A percentile compares a stretch with the other conserved stretches of the same genome.
These are phyloP conservation scores for Chrysemys picta DNA, from an alignment of 2,113 vertebrate species.

Conservation along the genomic window DNA sequence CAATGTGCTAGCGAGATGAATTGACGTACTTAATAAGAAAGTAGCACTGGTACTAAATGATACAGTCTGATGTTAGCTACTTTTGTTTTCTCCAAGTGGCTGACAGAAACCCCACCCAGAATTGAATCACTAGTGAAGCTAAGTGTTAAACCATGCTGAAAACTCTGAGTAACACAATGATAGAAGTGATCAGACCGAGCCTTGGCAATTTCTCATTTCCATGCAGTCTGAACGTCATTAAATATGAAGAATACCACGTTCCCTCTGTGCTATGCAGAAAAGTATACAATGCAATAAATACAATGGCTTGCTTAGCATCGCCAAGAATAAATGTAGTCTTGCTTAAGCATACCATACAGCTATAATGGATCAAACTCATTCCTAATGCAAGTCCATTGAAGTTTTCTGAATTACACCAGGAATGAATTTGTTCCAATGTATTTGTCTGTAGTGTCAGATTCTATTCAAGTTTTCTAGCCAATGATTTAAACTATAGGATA, in stretches of 20 bases:
- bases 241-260: neutral
- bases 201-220: neutral
- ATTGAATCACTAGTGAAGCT: neutral
- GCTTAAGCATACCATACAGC: neutral
- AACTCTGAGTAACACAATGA: neutral
- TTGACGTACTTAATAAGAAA: neutral
- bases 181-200: neutral
- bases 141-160: neutral
- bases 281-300: neutral
- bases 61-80: neutral
- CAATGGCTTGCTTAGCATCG: neutral
- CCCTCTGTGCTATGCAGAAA: slow-evolving; percentile 6
- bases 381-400: neutral
- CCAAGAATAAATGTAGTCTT: neutral
- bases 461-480: neutral
- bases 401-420: neutral
- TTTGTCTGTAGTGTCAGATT: neutral
- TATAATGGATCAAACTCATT: neutral
- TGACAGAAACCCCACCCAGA: slow-evolving; percentile 10
- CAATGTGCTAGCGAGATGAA: neutral
- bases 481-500: neutral
- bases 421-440: neutral
- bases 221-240: neutral
- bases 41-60: neutral
- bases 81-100: neutral